Base-by-base conservation (phyloP, 2,888 invertebrate species). In the Amblyjoppa fuscipennis region DNA sequence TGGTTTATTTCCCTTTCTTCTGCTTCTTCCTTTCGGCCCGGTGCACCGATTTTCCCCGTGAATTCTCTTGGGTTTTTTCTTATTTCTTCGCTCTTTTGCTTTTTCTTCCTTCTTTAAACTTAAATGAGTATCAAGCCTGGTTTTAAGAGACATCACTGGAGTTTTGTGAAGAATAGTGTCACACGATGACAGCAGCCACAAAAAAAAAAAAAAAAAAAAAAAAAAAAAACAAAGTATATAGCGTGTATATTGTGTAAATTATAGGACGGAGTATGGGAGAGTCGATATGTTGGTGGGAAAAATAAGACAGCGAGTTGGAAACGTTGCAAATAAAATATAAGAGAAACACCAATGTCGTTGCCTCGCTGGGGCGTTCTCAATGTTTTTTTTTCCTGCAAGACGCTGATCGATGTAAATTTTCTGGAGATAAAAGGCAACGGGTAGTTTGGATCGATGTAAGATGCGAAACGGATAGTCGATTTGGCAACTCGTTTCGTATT, bases 191-290 rank as follows among this genome's bases (percentile, higher is more conserved):
- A 41, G 7, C 2, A 41, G 41, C 41, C 41, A 16, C 31, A 16
- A 31, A 64, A 9, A 25, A 9, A 25, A 28, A 6, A 64, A n/a
- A n/a, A n/a, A 16, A 31, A 64, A 9, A 25, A 9, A 25, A 28
- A 6, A 64, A 16, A 31, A 64, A 9, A 25, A 9, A 25, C 11
- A 6, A 64, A 28, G 64, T 34, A 0, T 28, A 64, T 28, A 64
- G 64, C 13, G 64, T 64, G 28, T 64, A 64, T 64, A 64, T 64
- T 28, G 16, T 64, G 31, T 64, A 64, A 64, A 64, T 28, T 64
- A 64, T 2, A 1, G 11, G 3, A 31, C 13, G 34, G 64, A 64
- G 2, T 25, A 25, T 25, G 9, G 56, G 13, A 7, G 56, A 56
- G 56, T 64, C 28, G 4, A 5, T 64, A 16, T 28, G 31, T 31